Evolutionary conservation across 2,888 invertebrate genomes (phyloP).

Genomic region (Chorisops tibialis): DNA sequence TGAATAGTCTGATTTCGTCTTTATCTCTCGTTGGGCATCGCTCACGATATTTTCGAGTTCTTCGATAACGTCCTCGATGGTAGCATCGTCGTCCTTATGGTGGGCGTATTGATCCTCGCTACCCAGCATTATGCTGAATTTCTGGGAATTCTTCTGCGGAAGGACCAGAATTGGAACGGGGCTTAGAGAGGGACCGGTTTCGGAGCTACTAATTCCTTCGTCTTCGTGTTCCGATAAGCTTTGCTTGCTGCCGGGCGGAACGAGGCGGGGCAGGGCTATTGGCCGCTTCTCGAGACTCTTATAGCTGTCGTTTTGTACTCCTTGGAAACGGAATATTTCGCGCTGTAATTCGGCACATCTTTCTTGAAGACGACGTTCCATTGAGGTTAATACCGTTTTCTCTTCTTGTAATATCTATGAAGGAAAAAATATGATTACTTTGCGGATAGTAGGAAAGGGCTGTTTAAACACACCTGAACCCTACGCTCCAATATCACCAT

Average conservation of each 20-base stretch:
- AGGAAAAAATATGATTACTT: background rate
- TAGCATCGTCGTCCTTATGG: slow-evolving; percentile 61
- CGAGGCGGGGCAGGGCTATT: slow-evolving; percentile 47
- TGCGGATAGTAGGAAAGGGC: background rate
- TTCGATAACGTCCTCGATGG: slow-evolving; percentile 84
- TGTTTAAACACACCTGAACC: slow-evolving; percentile 58
- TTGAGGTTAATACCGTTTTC: slow-evolving; percentile 67
- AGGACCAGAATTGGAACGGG: slow-evolving; percentile 59
- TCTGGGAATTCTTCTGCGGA: slow-evolving; percentile 56
- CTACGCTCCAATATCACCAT: slow-evolving; percentile 67
- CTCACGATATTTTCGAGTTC: slow-evolving; percentile 80
- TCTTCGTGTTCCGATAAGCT: slow-evolving; percentile 78
- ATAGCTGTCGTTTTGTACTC: slow-evolving; percentile 50
- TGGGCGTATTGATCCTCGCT: slow-evolving; percentile 23
- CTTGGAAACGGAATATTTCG: slow-evolving; percentile 59
- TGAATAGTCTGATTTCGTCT: background rate
- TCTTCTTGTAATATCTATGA: slow-evolving; percentile 70
- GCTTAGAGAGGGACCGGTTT: slow-evolving; percentile 65
- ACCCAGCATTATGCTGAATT: slow-evolving; percentile 46
- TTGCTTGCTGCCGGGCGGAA: slow-evolving; percentile 44
- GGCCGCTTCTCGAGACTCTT: slow-evolving; percentile 49
- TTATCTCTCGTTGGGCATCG: slow-evolving; percentile 70
- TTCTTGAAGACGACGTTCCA: slow-evolving; percentile 72
- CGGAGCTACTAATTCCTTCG: slow-evolving; percentile 84
- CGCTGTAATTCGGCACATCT: slow-evolving; percentile 72